A percentile compares a stretch with the other conserved stretches of the same genome.
These are phyloP conservation scores for Maccullochella peelii DNA, from an alignment of 2,113 vertebrate genomes.

Conservation along the genomic window DNA sequence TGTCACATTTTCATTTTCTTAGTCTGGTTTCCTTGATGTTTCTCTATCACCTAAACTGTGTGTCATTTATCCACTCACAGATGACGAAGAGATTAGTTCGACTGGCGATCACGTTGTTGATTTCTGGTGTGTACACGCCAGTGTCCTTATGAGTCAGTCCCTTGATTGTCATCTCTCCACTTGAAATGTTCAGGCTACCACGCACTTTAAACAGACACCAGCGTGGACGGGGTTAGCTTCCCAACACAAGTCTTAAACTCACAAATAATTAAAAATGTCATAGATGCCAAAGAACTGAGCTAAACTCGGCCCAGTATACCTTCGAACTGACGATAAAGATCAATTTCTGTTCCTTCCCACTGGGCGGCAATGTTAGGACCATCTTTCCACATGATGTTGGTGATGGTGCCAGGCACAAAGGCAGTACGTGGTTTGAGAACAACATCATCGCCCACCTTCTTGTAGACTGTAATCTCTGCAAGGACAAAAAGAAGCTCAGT, in stretches of 20 bases:
- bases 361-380: accelerated
- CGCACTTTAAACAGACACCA: constrained; percentile 2
- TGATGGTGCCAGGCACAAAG: accelerated
- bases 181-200: background rate
- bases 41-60: too few relatives aligned
- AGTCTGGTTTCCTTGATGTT: background rate
- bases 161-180: constrained; percentile 57
- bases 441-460: constrained; percentile 17
- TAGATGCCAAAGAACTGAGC: background rate
- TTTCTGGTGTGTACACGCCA: background rate
- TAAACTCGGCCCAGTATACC: constrained; percentile 1
- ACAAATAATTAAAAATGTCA: background rate
- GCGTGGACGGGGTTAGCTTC: background rate
- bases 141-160: background rate
- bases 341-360: accelerated
- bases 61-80: constrained; percentile 39
- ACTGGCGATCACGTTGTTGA: accelerated
- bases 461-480: background rate
- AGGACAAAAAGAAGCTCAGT: background rate
- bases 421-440: background rate
- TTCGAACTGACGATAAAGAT: accelerated
- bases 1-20: background rate
- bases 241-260: background rate
- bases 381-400: background rate
- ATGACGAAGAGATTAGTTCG: background rate